phyloP scores from a whole-genome alignment of 2,888 invertebrate species.

The Flabesymbios commensalis region DNA sequence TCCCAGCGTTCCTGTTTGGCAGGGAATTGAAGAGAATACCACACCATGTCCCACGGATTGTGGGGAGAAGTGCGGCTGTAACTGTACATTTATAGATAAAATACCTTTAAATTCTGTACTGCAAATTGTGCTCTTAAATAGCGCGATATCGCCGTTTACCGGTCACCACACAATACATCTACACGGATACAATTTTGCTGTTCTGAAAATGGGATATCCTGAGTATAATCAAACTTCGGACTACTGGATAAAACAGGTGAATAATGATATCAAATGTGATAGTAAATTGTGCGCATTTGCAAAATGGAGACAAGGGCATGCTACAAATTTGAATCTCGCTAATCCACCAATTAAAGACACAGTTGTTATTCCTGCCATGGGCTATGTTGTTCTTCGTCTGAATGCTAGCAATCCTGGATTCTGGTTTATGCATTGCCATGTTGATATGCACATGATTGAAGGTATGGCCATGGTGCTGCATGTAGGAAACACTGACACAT shows the following conservation, averaged over 20 bases:
- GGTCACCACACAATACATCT: slow-evolving; percentile 49
- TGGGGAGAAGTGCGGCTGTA: slow-evolving; percentile 11
- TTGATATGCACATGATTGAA: slow-evolving; percentile 7
- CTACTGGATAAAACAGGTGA: slow-evolving; percentile 8
- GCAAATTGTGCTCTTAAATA: slow-evolving; percentile 16
- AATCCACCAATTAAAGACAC: slow-evolving; percentile 6
- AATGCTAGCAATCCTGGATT: slow-evolving; percentile 4
- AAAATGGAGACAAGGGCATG: neutral
- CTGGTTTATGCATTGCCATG: slow-evolving; percentile 5
- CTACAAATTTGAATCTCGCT: slow-evolving; percentile 15
- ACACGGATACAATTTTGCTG: slow-evolving; percentile 52
- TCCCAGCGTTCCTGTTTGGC: slow-evolving; percentile 8
- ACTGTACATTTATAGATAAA: slow-evolving; percentile 10
- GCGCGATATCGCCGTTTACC: neutral
- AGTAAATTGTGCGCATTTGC: no score
- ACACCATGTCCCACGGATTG: neutral
- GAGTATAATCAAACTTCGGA: slow-evolving; percentile 20
- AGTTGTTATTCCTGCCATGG: slow-evolving; percentile 3
- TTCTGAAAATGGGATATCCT: slow-evolving; percentile 42
- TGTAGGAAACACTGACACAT: no score
- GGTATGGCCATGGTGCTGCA: slow-evolving; percentile 9
- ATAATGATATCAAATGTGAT: slow-evolving; percentile 32
- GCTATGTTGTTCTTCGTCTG: slow-evolving; percentile 7
- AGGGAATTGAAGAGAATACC: neutral
- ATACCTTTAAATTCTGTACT: slow-evolving; percentile 12